These are phyloP conservation scores for Nasua narica DNA, from an alignment of 2,797 vertebrate genomes.

Conservation along the genomic window DNA sequence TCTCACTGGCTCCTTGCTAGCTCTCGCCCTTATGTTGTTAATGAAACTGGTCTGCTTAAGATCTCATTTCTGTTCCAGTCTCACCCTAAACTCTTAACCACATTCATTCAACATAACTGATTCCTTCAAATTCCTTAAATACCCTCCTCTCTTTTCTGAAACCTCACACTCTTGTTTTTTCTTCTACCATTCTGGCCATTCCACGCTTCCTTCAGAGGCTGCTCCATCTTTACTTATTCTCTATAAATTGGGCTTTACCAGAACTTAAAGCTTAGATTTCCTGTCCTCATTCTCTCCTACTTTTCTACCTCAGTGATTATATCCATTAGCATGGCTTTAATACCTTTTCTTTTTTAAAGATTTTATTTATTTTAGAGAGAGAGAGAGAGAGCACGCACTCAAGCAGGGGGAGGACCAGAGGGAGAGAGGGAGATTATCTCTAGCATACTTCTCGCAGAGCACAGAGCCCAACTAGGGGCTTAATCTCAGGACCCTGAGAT, in stretches of 20 bases:
- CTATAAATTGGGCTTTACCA: background rate
- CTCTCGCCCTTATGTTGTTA: background rate
- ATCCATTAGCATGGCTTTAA: background rate
- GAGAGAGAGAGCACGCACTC: background rate
- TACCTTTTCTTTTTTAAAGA: background rate
- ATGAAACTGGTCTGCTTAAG: background rate
- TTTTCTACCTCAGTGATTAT: background rate
- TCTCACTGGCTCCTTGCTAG: background rate
- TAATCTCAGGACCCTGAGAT: background rate
- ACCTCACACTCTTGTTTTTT: background rate
- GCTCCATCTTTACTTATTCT: background rate
- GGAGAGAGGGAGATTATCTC: background rate
- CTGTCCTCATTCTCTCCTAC: background rate
- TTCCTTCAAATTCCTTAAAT: background rate
- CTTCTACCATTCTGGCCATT: background rate
- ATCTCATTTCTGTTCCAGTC: background rate
- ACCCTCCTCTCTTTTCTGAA: background rate
- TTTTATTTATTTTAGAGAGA: background rate
- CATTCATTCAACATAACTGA: background rate
- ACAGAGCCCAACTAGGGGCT: background rate
- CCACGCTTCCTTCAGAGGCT: background rate
- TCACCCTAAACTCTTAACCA: background rate
- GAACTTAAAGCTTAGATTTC: background rate
- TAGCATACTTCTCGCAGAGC: background rate
- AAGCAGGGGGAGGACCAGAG: background rate